Evolutionary conservation across 1,140 invertebrate species (phyloP), one percentile per base, ranked within the genome.

Genomic region (Steinernema khuongi): DNA sequence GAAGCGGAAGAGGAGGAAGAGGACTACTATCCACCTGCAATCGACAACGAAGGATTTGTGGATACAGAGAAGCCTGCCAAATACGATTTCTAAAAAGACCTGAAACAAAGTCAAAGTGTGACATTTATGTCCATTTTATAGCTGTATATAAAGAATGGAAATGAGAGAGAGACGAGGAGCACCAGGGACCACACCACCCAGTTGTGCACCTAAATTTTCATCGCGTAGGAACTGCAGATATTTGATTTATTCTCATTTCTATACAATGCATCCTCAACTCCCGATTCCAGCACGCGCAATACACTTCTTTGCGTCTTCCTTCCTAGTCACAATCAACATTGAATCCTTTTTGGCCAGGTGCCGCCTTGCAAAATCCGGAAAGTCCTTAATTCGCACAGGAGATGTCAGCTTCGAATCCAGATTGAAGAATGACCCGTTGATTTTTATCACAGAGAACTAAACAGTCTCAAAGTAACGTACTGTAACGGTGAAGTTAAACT

Each of bases 361-460:
- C 0, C 68, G 11, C 29, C 29, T 60, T 31, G 50, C 36, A 31
- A 67, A 73, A 14, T 22, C 41, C 7, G 60, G 22, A 67, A 76
- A 70, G 31, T 76, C 67, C 7, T 31, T 28, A 7, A 76, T 71
- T 17, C 17, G 1, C 44, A 41, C 32, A n/a, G 75, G 75, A 29
- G 28, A 66, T 7, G 74, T 0, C 32, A 76, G 31, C 36, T 76
- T 76, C 31, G 75, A 76, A 50, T 76, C 75, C 19, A 76, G 44
- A 2, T 76, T 76, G 26, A 72, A 32, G 26, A 7, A 73, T 4
- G 19, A 7, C 4, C 66, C 60, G 17, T 74, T 70, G 32, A 75
- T 43, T 22, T 1, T 7, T 11, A 18, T 70, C 19, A 73, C 36
- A 19, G 31, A 7, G 28, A 30, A 31, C 41, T 30, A 30, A 36